Conservation (phyloP, 2,888 invertebrate species). For the Oegoconia quadripuncta region DNA sequence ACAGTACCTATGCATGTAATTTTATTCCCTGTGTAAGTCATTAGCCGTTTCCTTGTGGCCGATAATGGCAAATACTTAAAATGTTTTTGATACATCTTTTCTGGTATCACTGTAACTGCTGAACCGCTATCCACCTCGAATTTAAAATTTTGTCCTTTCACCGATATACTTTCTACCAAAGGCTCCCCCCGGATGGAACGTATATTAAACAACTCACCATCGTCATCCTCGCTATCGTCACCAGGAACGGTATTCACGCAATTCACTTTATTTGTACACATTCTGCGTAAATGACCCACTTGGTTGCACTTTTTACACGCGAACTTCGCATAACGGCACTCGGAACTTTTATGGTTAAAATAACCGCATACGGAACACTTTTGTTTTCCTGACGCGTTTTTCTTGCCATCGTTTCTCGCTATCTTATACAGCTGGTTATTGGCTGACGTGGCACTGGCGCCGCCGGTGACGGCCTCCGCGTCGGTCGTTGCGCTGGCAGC, state of each 20-base stretch:
- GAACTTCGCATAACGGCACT: constrained; percentile 23
- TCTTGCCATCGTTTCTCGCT: neutral
- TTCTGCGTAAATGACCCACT: constrained; percentile 20
- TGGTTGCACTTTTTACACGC: constrained; percentile 21
- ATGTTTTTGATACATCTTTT: constrained; percentile 6
- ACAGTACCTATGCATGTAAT: constrained; percentile 7
- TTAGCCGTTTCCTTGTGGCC: constrained; percentile 6
- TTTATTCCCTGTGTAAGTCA: constrained; percentile 10
- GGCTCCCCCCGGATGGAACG: constrained; percentile 16
- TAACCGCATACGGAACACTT: constrained; percentile 25
- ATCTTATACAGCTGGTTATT: constrained; percentile 8
- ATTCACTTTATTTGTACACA: constrained; percentile 18
- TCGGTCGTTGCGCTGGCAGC: constrained; percentile 2
- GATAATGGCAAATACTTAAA: constrained; percentile 14
- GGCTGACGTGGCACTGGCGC: neutral
- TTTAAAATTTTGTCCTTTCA: constrained; percentile 5
- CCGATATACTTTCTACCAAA: constrained; percentile 13
- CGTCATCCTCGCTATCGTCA: constrained; percentile 16
- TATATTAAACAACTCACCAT: constrained; percentile 20
- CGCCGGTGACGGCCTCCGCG: neutral
- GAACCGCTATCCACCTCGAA: constrained; percentile 12
- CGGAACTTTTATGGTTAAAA: constrained; percentile 18
- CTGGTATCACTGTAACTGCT: constrained; percentile 5
- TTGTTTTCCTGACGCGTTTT: constrained; percentile 6
- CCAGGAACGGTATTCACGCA: constrained; percentile 1